These are phyloP conservation scores for Acipenser transmontanus DNA, from an alignment of 2,797 vertebrate genomes.

Conservation along the genomic window DNA sequence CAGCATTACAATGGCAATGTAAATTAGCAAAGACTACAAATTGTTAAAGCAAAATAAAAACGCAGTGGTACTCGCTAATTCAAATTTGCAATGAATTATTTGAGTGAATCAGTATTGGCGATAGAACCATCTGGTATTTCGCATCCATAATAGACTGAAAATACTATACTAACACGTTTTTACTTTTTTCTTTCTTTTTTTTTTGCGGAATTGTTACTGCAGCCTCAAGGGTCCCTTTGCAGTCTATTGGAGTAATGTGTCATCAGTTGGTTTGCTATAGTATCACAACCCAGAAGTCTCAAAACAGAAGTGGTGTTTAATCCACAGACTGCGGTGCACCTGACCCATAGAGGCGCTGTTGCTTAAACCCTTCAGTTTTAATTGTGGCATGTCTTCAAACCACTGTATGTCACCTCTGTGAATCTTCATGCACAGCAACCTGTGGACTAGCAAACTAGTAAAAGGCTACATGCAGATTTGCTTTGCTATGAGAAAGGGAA, in stretches of 20 bases:
- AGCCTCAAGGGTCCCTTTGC: slow-evolving; percentile 29
- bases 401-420: slow-evolving; percentile 25
- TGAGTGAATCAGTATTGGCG: too few relatives aligned
- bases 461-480: slow-evolving; percentile 70
- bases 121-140: too few relatives aligned
- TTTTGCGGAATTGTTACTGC: not conserved
- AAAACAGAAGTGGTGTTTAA: slow-evolving; percentile 69
- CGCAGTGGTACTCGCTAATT: too few relatives aligned
- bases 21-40: too few relatives aligned
- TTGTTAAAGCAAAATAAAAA: too few relatives aligned
- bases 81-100: too few relatives aligned
- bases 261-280: slow-evolving; percentile 34
- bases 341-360: slow-evolving; percentile 34
- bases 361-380: not conserved
- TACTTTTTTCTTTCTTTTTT: not conserved
- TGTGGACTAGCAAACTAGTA: slow-evolving; percentile 57
- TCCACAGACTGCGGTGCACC: slow-evolving; percentile 58
- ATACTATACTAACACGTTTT: too few relatives aligned
- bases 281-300: slow-evolving; percentile 51
- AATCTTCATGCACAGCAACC: slow-evolving; percentile 54
- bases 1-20: too few relatives aligned
- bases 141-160: too few relatives aligned
- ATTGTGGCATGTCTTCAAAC: too few relatives aligned
- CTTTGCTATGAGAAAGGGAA: slow-evolving; percentile 34
- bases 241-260: slow-evolving; percentile 35